Percentiles rank a stretch among this genome's conserved stretches.
These are phyloP conservation scores for Macrobrachium rosenbergii DNA, from an alignment of 1,140 invertebrate species.

Conservation along the genomic window DNA sequence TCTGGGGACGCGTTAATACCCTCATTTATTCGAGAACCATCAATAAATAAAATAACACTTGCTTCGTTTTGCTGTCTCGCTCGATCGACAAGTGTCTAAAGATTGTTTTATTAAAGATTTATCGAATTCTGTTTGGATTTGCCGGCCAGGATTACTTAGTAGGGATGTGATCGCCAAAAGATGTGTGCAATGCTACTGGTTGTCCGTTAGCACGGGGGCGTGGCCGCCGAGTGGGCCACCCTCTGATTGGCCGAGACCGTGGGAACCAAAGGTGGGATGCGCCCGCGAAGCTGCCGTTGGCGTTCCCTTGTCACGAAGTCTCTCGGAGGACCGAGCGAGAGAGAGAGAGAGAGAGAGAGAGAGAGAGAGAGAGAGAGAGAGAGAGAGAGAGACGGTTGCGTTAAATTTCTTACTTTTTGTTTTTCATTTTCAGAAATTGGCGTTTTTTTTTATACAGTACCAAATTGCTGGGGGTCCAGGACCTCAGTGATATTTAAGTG, in stretches of 20 bases:
- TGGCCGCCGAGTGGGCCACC: not conserved
- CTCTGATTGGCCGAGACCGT: constrained; percentile 49
- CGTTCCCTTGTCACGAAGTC: constrained; percentile 16
- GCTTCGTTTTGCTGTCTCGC: no score
- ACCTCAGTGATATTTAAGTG: no score
- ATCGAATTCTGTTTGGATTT: no score
- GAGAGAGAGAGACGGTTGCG: constrained; percentile 16
- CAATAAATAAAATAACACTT: no score
- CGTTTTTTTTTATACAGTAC: no score
- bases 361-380: constrained; percentile 41
- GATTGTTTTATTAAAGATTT: no score
- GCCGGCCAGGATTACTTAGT: not conserved
- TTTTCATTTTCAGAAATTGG: no score
- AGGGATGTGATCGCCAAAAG: constrained; percentile 1
- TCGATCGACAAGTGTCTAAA: no score
- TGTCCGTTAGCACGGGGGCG: constrained; percentile 28
- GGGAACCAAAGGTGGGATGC: constrained; percentile 21
- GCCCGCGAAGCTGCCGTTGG: not conserved
- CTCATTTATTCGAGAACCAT: no score
- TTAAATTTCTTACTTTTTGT: no score
- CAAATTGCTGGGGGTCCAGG: no score
- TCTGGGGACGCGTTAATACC: no score
- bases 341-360: constrained; percentile 37
- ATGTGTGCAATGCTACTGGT: constrained; percentile 55
- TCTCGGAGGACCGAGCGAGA: not conserved